A percentile compares a stretch with the other conserved stretches of the same genome.
Conservation (phyloP, 1,140 invertebrate species). For the Lepidurus arcticus region DNA sequence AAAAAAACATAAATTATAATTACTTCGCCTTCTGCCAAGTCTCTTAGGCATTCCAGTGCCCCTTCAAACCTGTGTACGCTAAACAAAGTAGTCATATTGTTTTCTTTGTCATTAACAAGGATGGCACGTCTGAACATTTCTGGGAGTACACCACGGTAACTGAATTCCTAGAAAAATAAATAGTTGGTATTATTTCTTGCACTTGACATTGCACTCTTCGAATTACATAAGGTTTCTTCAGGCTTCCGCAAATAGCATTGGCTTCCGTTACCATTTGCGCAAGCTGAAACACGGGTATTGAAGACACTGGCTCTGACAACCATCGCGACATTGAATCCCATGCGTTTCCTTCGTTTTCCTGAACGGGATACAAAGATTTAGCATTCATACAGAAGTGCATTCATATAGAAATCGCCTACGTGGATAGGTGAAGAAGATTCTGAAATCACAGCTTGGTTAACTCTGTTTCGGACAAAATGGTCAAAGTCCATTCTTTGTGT, state of each 20-base stretch:
- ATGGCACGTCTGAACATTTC: background rate
- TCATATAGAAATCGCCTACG: background rate
- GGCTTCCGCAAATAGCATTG: conserved; percentile 16
- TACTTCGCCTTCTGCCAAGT: background rate
- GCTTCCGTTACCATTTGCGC: conserved; percentile 14
- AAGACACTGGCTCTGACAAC: background rate
- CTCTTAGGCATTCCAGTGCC: background rate
- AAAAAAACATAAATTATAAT: background rate
- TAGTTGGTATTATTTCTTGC: too few species aligned
- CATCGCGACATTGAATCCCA: background rate
- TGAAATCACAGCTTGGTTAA: background rate
- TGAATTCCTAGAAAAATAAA: background rate
- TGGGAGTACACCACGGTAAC: background rate
- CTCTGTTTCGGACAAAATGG: background rate
- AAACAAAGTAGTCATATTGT: background rate
- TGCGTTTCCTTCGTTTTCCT: background rate
- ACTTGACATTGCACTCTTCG: background rate
- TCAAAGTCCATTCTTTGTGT: background rate
- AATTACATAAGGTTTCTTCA: conserved; percentile 13
- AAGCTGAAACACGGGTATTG: conserved; percentile 23
- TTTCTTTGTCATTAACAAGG: background rate
- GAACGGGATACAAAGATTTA: background rate
- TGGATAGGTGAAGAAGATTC: background rate
- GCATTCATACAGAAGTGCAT: background rate
- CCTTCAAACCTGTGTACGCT: background rate